Evolutionary conservation across 2,888 invertebrate genomes (phyloP).

Genomic region (Marronus borbonicus): DNA sequence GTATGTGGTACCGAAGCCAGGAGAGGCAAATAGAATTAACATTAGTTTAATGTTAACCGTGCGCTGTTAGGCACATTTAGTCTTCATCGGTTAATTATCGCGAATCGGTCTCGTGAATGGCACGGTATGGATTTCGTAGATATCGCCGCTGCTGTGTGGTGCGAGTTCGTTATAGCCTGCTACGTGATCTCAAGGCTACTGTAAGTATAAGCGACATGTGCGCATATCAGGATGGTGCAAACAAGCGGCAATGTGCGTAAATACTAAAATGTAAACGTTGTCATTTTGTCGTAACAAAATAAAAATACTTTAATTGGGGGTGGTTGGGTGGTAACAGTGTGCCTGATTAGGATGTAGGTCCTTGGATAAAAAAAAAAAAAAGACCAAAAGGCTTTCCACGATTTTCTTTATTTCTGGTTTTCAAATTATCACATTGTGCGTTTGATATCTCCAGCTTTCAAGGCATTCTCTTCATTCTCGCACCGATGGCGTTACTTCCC

Average conservation of each 20-base stretch:
- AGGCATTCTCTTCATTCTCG: too few relatives aligned
- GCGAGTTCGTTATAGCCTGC: slow-evolving; percentile 31
- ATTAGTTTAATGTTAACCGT: too few relatives aligned
- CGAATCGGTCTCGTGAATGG: slow-evolving; percentile 4
- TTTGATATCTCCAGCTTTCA: too few relatives aligned
- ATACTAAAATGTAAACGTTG: neutral
- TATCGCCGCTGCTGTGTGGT: slow-evolving; percentile 20
- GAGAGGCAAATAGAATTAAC: too few relatives aligned
- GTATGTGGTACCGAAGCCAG: too few relatives aligned
- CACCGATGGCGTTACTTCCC: too few relatives aligned
- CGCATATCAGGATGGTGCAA: neutral
- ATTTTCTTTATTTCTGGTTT: too few relatives aligned
- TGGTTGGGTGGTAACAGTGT: too few relatives aligned
- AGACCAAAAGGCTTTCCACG: too few relatives aligned
- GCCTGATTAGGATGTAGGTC: too few relatives aligned
- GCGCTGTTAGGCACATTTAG: neutral
- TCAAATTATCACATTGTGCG: too few relatives aligned
- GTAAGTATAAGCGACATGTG: slow-evolving; percentile 10
- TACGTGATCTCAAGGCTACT: slow-evolving; percentile 31
- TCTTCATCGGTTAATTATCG: neutral
- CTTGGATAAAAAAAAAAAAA: too few relatives aligned
- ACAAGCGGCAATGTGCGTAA: neutral
- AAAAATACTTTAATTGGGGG: neutral
- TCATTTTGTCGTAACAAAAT: neutral
- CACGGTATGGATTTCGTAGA: slow-evolving; percentile 20